Evolutionary conservation across 1,140 invertebrate genomes (phyloP), one percentile per base, ranked within the genome.

Genomic region (Drosophila pseudoananassae): DNA sequence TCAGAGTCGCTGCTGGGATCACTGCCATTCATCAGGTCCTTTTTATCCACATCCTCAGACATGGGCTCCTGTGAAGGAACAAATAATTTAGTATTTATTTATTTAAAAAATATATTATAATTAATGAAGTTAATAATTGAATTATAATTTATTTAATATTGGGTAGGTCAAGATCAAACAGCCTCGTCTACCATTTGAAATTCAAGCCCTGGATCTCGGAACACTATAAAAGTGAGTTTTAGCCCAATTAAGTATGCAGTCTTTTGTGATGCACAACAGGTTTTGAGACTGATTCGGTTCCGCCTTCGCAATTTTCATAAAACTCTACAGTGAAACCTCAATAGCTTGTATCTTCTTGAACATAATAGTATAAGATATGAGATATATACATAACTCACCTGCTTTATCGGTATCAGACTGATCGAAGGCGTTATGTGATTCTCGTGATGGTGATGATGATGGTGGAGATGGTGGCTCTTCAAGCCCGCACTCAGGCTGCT

Each of bases 401-500:
- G 96, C 91, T 97, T 97, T 65, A 97, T 97, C 49, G 96, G 96
- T 92, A 97, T 97, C n/a, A 97, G 92, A 15, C 96, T 96, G 69
- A 97, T 96, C 14, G 96, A 96, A 7, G 96, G 96, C 70, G 96
- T 97, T 77, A 96, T 96, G 88, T 93, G 94, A 57, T 92, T 93
- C 81, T 93, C 93, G 57, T 89, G 78, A 40, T 89, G 90, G 49
- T 91, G 89, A 17, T 79, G 80, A 17, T 78, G 80, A 46, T 81
- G 79, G 7, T 63, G 69, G 8, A 56, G 59, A 33, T 80, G 70
- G 29, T 76, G 80, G 55, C 63, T 76, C 79, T 78, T 85, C 9
- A 74, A 36, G 47, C 69, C 63, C 38, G 46, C 47, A 64, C 63
- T 66, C 63, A 66, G 59, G 36, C 59, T 66, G 27, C 45, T 38